Evolutionary conservation across 2,797 vertebrate species (phyloP).

Genomic region (Propithecus deckenii): DNA sequence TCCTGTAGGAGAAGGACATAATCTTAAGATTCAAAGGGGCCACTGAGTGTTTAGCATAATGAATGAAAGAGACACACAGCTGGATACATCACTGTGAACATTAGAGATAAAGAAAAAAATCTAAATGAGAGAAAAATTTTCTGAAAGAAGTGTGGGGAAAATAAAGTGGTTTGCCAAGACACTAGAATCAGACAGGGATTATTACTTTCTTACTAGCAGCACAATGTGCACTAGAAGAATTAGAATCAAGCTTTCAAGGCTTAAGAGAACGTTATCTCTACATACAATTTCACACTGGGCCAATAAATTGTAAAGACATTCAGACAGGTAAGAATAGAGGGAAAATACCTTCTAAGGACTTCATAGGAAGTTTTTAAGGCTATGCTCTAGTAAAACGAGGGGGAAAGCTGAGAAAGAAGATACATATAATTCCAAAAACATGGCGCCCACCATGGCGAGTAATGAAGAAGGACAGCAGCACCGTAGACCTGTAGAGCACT

Average conservation of each 20-base stretch:
- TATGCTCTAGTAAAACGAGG: background rate
- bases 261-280: slow-evolving; percentile 1
- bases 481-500: background rate
- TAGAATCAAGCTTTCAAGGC: background rate
- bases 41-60: background rate
- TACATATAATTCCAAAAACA: background rate
- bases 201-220: background rate
- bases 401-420: background rate
- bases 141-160: background rate
- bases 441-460: accelerated
- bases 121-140: background rate
- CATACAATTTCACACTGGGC: background rate
- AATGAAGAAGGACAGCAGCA: background rate
- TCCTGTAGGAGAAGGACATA: background rate
- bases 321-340: background rate
- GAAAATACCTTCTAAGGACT: background rate
- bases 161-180: background rate
- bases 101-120: background rate
- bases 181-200: background rate
- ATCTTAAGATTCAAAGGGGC: background rate
- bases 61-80: background rate
- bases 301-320: background rate
- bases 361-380: background rate
- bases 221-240: background rate
- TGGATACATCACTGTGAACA: background rate